Evolutionary conservation across 2,113 vertebrate species (phyloP), one percentile per base, ranked within the genome.

Genomic region (Psittacara wagleri): DNA sequence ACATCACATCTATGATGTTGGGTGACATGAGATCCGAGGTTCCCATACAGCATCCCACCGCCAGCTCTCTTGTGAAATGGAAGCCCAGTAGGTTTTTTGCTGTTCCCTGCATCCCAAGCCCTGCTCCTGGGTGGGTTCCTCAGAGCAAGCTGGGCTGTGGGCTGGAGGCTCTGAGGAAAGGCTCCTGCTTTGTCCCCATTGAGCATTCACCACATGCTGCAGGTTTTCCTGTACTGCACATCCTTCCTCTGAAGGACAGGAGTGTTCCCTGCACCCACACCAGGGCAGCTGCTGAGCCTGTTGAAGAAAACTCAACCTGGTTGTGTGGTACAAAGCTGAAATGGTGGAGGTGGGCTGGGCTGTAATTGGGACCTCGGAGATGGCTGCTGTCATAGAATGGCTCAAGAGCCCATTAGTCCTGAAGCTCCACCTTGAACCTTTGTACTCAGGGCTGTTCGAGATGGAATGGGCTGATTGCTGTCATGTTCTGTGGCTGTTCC

Each of bases 341-440:
- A 4, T 1, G 2, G 9, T 22, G 27, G n/a, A 6, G 10, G 33
- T n/a, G 23, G 17, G 29, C 49, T 22, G 13, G 55, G 51, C 44
- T 85, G 75, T 17, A 59, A 59, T 14, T 59, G 22, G 33, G 9
- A 9, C 7, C 44, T 86, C 2, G 2, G 62, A 13, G 54, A 1
- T 39, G 39, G 3, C 39, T 1, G 1, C 15, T 75, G 46, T 39
- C 24, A 9, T 33, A 17, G 13, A 66, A 1, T 22, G 6, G 2
- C 20, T 37, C 0, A 0, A 8, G 6, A 6, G 6, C 55, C 15
- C 25, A 3, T 1, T 23, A 17, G 27, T 27, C 24, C 49, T 31
- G 55, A 31, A 52, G 51, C 51, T 75, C 9, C 17, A 7, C 28
- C 17, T 27, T 33, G 7, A 28, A 17, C 15, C 8, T 64, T 9